Conservation (phyloP, 2,797 vertebrate genomes). For the Aeoliscus strigatus region DNA sequence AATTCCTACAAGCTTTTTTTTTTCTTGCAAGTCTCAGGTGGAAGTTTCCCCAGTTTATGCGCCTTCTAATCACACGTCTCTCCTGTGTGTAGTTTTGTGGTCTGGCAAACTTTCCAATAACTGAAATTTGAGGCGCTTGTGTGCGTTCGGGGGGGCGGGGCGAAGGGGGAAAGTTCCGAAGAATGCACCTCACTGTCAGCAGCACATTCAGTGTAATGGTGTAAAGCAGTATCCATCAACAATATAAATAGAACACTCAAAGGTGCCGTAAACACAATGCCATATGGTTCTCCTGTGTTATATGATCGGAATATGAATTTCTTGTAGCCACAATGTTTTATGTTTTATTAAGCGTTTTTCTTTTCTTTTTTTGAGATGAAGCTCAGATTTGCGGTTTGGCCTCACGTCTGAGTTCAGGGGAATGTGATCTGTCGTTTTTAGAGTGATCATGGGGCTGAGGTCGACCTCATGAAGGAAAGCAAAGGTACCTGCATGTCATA, state of each 20-base stretch:
- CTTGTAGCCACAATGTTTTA: conserved; percentile 66
- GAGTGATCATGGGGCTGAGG: conserved; percentile 30
- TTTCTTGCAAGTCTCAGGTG: conserved; percentile 71
- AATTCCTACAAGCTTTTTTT: conserved; percentile 61
- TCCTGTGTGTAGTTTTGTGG: conserved; percentile 45
- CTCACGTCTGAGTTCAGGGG: conserved; percentile 44
- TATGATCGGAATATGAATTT: conserved; percentile 56
- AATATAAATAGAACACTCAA: conserved; percentile 55
- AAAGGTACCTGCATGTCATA: conserved; percentile 73
- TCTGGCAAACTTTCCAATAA: conserved; percentile 48
- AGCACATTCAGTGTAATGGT: conserved; percentile 44
- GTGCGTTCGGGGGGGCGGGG: conserved; percentile 35
- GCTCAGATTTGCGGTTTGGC: conserved; percentile 48
- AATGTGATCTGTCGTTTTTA: conserved; percentile 57
- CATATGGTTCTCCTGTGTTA: conserved; percentile 56
- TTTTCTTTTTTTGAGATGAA: no score
- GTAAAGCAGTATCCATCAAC: conserved; percentile 50
- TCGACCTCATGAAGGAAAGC: conserved; percentile 50
- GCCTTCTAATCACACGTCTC: conserved; percentile 38
- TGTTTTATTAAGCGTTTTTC: conserved; percentile 51
- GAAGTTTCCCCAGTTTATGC: conserved; percentile 66
- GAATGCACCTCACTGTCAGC: conserved; percentile 26
- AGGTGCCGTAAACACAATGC: conserved; percentile 52
- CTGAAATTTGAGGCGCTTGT: conserved; percentile 46
- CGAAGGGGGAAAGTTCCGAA: no score